Evolutionary conservation across 2,888 invertebrate genomes (phyloP).

Genomic region (Altica lythri): DNA sequence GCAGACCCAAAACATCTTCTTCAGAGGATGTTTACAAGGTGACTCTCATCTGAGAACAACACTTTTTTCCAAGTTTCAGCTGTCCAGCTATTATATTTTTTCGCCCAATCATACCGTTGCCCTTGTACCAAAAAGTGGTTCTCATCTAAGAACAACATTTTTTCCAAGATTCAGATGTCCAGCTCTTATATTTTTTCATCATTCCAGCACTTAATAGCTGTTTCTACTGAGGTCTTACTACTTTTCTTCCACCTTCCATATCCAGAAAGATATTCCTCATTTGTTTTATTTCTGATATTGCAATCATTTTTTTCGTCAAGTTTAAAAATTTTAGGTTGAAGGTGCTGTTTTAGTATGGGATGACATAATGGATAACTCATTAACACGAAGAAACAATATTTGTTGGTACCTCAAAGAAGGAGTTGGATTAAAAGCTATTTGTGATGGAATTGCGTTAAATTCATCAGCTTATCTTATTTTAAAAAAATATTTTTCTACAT

Average conservation of each 20-base stretch:
- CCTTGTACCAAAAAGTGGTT: too few species aligned
- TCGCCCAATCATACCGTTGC: too few species aligned
- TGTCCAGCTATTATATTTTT: too few species aligned
- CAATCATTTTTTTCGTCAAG: background rate
- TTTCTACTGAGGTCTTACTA: too few species aligned
- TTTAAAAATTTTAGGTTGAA: slow-evolving; percentile 10
- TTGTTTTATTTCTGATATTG: background rate
- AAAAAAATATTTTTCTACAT: slow-evolving; percentile 65
- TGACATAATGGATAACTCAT: slow-evolving; percentile 21
- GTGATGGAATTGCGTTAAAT: slow-evolving; percentile 3
- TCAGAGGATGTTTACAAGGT: too few species aligned
- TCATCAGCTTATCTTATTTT: slow-evolving; percentile 3
- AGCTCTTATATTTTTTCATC: background rate
- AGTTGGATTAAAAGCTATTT: slow-evolving; percentile 5
- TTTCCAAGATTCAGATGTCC: background rate
- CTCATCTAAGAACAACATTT: background rate
- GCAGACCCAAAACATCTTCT: too few species aligned
- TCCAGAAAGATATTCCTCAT: too few species aligned
- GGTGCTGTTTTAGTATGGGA: slow-evolving; percentile 4
- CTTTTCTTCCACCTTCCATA: too few species aligned
- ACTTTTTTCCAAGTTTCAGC: too few species aligned
- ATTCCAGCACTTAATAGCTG: too few species aligned
- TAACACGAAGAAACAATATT: slow-evolving; percentile 6
- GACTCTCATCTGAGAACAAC: too few species aligned
- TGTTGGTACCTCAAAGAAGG: slow-evolving; percentile 16